Base-by-base conservation (phyloP, 2,797 vertebrate genomes). In the Schizothorax lantsangensis region DNA sequence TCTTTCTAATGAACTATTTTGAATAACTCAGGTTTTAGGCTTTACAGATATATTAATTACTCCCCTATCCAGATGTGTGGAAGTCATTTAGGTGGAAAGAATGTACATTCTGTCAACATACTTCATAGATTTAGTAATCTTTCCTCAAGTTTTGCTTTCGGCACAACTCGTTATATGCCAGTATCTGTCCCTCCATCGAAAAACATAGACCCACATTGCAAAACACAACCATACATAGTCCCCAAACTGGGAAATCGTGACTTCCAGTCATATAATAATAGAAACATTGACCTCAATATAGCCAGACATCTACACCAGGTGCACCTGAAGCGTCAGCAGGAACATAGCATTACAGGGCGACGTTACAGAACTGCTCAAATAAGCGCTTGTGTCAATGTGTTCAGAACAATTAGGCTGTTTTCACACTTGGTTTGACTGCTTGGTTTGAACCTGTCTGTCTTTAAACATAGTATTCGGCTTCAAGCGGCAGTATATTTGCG, bases 1-100 rank as follows among this genome's bases (percentile, higher is more conserved):
- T 93, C 92, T 95, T 95, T 96, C 93, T 94, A 94, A 95, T 91
- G 90, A 91, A 92, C 86, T 90, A 90, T 93, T 94, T 95, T 92
- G 89, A 94, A 95, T 93, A 96, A 94, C 95, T 96, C 95, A 96
- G 95, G 96, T 95, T 96, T 96, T 92, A 95, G 93, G 92, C 95
- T 95, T 95, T 90, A 93, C 87, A 92, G 91, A 77, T 87, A 88
- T 90, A 81, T 86, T 83, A 88, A 82, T 89, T 83, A 75, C 71
- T 77, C 84, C 88, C 87, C 86, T 77, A 93, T 92, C 90, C 88
- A 90, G 93, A 88, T 89, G 69, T 93, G 89, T 94, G 91, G 93
- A 83, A 84, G 80, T 89, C 92, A 92, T 93, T 54, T 92, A 91
- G 93, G 19, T 93, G 89, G 92, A 92, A 92, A 88, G 92, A 95